Evolutionary conservation across 2,113 vertebrate species (phyloP), one percentile per base, ranked within the genome.

Genomic region (Phylloscopus whistleri): DNA sequence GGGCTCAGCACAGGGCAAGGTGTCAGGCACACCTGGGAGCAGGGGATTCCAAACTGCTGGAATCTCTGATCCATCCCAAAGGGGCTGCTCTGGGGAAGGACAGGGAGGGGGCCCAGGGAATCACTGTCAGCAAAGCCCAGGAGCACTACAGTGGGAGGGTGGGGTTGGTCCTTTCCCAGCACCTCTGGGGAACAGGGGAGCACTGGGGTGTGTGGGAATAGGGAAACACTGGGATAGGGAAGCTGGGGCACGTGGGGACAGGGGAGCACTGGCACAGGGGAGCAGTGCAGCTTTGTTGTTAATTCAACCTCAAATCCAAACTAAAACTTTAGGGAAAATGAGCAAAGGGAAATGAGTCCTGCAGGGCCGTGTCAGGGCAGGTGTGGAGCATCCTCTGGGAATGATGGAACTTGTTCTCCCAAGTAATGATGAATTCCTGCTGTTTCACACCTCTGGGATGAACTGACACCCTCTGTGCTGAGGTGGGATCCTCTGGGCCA

Each of bases 381-480:
- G 16, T 94, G 94, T 64, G 19, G 62, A 83, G 55, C 84, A 58
- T 17, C 13, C 10, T 0, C 22, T 37, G 33, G 93, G 89, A 91
- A 93, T 49, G 85, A 84, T 9, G 60, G 44, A 43, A 72, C 91
- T 89, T 84, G 88, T 41, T n/a, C 41, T 81, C 15, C 60, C 76
- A 48, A 80, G 90, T 78, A 0, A 9, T 16, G 3, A 89, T 82
- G 83, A 94, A 51, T 94, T 83, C 89, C 94, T 83, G 5, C 2
- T 1, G 69, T 87, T 93, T 23, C 23, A 39, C 89, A 3, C 51
- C 72, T 28, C 2, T 6, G 70, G 20, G 33, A 3, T 17, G 4
- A 16, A 0, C 4, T 16, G 43, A 5, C n/a, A 9, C 13, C 37
- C 0, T 15, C 18, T 9, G 2, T 26, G 81, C 46, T 68, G 41